phyloP scores from a whole-genome alignment of 2,113 vertebrate genomes.

The Sitta europaea region DNA sequence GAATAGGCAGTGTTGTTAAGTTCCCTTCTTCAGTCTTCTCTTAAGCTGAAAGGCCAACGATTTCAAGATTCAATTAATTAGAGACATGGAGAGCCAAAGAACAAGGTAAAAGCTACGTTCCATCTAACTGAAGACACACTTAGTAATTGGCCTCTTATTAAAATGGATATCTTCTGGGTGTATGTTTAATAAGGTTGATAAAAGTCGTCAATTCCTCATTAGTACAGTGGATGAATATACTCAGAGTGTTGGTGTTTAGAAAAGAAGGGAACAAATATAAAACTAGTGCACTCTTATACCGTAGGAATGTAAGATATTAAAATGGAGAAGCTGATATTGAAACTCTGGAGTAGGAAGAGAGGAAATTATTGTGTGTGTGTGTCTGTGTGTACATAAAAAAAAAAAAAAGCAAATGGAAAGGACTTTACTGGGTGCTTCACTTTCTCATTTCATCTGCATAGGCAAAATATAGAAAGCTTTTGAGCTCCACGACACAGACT shows the following conservation, averaged over 20 bases:
- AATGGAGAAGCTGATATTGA: constrained; percentile 10
- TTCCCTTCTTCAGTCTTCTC: constrained; percentile 82
- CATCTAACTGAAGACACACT: constrained; percentile 82
- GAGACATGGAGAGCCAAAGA: constrained; percentile 81
- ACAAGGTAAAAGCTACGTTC: constrained; percentile 82
- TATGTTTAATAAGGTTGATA: constrained; percentile 83
- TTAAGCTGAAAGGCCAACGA: constrained; percentile 82
- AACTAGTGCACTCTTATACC: constrained; percentile 66
- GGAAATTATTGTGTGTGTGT: neutral
- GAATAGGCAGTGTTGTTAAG: constrained; percentile 83
- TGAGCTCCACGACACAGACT: constrained; percentile 17
- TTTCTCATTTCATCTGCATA: constrained; percentile 48
- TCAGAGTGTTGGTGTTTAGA: constrained; percentile 40
- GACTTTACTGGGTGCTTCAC: constrained; percentile 24
- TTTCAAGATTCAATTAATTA: constrained; percentile 88
- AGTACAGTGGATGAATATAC: constrained; percentile 71
- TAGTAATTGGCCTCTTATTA: constrained; percentile 84
- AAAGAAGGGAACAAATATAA: constrained; percentile 72
- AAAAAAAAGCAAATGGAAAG: constrained; percentile 13
- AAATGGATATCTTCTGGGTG: constrained; percentile 80
- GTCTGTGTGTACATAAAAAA: neutral
- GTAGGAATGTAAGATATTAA: constrained; percentile 69
- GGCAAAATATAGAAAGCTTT: constrained; percentile 60
- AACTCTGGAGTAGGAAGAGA: constrained; percentile 1
- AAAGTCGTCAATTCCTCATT: constrained; percentile 82